Evolutionary conservation across 2,797 vertebrate species (phyloP), one percentile per base, ranked within the genome.

Genomic region (Cyclura pinguis): DNA sequence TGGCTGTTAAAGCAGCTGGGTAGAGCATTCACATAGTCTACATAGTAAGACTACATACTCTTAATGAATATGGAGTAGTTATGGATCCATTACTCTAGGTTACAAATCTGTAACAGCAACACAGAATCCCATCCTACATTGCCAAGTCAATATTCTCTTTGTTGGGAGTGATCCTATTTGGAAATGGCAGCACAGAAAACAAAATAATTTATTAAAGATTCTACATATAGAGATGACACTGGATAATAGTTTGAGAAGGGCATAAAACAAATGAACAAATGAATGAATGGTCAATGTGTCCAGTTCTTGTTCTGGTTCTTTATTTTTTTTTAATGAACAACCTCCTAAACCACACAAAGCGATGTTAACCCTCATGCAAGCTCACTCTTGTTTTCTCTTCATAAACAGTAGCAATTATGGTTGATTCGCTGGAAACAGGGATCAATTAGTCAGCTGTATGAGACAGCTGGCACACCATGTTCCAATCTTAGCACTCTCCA

Each of bases 401-500:
- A 84, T 74, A 72, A 77, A 50, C 38, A 64, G 27, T 64, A 92
- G 94, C 85, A 96, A 94, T 93, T 96, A 94, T 92, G 95, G 94
- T 93, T 95, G 12, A 94, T 96, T 95, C 97, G 14, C 85, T 95
- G 72, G 20, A 2, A 83, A 91, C 89, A 92, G 88, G 92, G 91
- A 88, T 82, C 93, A 95, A 95, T 95, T 95, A 95, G 87, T 95
- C 94, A 96, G 88, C 90, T 94, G 84, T 93, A 94, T 94, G 91
- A 96, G 93, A 96, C 93, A 97, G 87, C 95, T 96, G 96, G 90
- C 92, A 93, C 85, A 80, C 85, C 92, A 18, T 93, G 92, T 96
- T 96, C 91, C 91, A 93, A 92, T 93, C 90, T 90, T 91, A 92
- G 84, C 85, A 72, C 86, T 93, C 95, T 94, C 91, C 84, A 59